phyloP scores from a whole-genome alignment of 1,140 invertebrate species.

The Diachasma alloeum region DNA sequence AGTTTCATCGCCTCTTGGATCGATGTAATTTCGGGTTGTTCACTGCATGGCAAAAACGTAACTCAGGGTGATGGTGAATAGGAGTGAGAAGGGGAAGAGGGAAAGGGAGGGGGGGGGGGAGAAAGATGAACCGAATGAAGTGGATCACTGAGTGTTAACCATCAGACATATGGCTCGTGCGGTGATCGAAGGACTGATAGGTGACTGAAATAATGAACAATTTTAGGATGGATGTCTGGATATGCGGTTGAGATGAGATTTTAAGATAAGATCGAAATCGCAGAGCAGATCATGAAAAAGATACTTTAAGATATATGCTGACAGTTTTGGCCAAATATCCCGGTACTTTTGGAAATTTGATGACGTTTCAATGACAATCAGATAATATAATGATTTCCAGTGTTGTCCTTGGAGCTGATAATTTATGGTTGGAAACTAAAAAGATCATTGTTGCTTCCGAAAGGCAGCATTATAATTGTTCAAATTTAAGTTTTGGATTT shows the following conservation, averaged over 20 bases:
- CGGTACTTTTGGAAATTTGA: no score
- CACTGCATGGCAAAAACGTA: conserved; percentile 27
- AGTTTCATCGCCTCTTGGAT: conserved; percentile 30
- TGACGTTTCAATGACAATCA: no score
- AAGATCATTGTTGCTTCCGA: no score
- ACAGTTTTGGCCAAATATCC: no score
- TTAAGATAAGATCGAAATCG: no score
- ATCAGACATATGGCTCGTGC: conserved; percentile 41
- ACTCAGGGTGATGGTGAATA: neutral
- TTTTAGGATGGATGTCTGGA: neutral
- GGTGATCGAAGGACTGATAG: conserved; percentile 17
- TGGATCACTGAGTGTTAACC: neutral
- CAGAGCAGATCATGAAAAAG: no score
- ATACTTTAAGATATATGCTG: no score
- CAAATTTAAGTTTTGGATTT: no score
- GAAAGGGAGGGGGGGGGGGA: neutral
- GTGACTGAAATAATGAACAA: neutral
- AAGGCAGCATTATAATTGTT: no score
- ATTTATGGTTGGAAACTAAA: no score
- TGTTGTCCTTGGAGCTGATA: no score
- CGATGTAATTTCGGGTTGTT: conserved; percentile 33
- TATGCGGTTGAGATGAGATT: neutral
- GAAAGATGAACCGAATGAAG: neutral
- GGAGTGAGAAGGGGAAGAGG: neutral
- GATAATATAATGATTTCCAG: no score